Conservation (phyloP, 2,113 vertebrate genomes). For the Cephalopholis sonnerati region DNA sequence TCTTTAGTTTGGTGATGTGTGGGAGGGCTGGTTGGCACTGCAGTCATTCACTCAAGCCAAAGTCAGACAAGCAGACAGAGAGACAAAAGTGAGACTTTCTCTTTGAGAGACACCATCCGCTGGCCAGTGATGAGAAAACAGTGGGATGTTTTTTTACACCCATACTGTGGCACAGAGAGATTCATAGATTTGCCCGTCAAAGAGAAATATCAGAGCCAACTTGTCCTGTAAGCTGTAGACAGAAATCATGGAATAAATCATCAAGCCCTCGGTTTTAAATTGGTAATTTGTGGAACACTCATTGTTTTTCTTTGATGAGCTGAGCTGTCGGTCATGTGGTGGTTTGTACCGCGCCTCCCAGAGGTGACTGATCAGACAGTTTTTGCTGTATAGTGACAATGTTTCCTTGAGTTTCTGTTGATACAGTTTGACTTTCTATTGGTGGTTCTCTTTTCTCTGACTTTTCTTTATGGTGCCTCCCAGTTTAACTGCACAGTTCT, state of each 20-base stretch:
- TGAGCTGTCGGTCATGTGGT: not conserved
- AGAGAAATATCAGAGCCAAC: not conserved
- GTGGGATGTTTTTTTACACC: conserved; percentile 4
- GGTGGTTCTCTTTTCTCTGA: not conserved
- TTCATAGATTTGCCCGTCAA: not conserved
- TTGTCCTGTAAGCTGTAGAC: not conserved
- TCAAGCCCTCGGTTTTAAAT: not conserved
- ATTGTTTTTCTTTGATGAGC: conserved; percentile 4
- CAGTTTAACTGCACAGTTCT: not conserved
- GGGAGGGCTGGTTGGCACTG: conserved; percentile 14
- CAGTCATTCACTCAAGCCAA: conserved; percentile 3
- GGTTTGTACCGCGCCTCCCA: not conserved
- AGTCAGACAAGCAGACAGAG: conserved; percentile 28
- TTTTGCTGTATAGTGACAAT: not conserved
- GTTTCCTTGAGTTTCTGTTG: not conserved
- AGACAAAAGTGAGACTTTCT: conserved; percentile 17
- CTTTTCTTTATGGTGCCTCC: not conserved
- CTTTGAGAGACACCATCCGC: conserved; percentile 31
- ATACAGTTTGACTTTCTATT: not conserved
- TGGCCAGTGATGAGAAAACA: conserved; percentile 18
- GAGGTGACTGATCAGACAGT: not conserved
- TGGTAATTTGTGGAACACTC: not conserved
- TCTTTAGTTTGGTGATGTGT: conserved; percentile 29
- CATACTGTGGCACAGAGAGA: not conserved
- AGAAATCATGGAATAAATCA: not conserved